Conservation (phyloP, 2,888 invertebrate species). For the Drosophila paranaensis region DNA sequence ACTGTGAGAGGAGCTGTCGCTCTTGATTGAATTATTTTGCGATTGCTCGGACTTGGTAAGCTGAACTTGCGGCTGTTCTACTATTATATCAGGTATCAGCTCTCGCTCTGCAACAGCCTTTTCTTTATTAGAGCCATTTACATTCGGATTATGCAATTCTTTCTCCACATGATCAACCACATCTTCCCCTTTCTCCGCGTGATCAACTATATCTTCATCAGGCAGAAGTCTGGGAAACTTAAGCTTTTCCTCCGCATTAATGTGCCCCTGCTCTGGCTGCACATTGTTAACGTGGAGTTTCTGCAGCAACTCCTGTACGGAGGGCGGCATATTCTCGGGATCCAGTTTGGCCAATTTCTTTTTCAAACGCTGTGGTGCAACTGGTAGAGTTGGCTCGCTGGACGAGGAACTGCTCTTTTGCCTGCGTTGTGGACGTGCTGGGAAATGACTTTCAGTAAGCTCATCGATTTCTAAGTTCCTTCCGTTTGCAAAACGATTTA, state of each 20-base stretch:
- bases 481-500: constrained; percentile 4
- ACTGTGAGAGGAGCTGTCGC: constrained; percentile 53
- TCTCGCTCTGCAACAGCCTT: neutral
- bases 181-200: neutral
- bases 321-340: constrained; percentile 82
- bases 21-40: constrained; percentile 42
- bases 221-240: constrained; percentile 71
- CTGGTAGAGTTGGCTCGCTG: constrained; percentile 72
- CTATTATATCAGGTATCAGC: constrained; percentile 6
- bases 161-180: constrained; percentile 6
- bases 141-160: neutral
- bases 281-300: constrained; percentile 40
- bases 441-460: constrained; percentile 64
- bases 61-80: constrained; percentile 3
- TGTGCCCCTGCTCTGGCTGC: neutral
- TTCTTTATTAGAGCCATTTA: constrained; percentile 13
- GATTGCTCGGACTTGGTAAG: constrained; percentile 6
- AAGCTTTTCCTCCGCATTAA: constrained; percentile 8
- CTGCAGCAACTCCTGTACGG: constrained; percentile 82
- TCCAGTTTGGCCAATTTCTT: constrained; percentile 77
- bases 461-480: constrained; percentile 37
- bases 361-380: constrained; percentile 74
- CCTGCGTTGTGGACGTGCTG: constrained; percentile 74
- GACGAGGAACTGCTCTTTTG: constrained; percentile 82
- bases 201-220: constrained; percentile 38